A percentile compares a stretch with the other conserved stretches of the same genome.
Conservation (phyloP, 2,113 vertebrate species). For the Hippoglossus stenolepis region DNA sequence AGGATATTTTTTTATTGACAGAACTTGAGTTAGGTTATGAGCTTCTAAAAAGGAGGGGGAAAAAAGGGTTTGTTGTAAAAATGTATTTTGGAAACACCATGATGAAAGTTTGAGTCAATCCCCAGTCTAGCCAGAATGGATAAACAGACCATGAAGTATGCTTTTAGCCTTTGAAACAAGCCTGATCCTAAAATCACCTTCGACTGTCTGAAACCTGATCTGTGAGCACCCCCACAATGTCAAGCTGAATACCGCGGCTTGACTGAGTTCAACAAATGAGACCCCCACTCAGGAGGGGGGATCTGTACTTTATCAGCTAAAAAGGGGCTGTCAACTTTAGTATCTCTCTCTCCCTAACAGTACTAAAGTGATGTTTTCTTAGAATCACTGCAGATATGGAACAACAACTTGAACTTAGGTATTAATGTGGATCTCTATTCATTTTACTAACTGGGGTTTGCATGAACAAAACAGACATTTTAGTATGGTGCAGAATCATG, state of each 20-base stretch:
- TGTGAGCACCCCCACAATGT: conserved; percentile 60
- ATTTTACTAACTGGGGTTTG: neutral
- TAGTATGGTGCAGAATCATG: neutral
- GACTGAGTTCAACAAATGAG: conserved; percentile 65
- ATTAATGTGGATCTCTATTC: neutral
- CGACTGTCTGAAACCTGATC: conserved; percentile 79
- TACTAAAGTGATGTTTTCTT: conserved; percentile 28
- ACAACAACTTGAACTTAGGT: neutral
- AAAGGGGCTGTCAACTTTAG: conserved; percentile 53
- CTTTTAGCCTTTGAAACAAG: conserved; percentile 78
- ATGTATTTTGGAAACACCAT: conserved; percentile 56
- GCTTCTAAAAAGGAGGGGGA: neutral
- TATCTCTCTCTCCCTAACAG: conserved; percentile 50
- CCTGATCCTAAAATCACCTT: conserved; percentile 79
- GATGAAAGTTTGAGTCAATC: conserved; percentile 64
- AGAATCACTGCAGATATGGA: conserved; percentile 7
- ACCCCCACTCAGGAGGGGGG: conserved; percentile 65
- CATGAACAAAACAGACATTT: neutral
- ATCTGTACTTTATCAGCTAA: conserved; percentile 74
- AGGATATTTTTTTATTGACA: conserved; percentile 13
- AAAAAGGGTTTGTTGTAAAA: conserved; percentile 40
- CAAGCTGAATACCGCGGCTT: conserved; percentile 65
- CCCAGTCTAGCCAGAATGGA: conserved; percentile 61
- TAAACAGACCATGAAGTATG: conserved; percentile 73
- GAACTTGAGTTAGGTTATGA: conserved; percentile 4